Percentiles rank a stretch among this genome's conserved stretches.
Conservation (phyloP, 2,797 vertebrate genomes). For the Macropodus opercularis region DNA sequence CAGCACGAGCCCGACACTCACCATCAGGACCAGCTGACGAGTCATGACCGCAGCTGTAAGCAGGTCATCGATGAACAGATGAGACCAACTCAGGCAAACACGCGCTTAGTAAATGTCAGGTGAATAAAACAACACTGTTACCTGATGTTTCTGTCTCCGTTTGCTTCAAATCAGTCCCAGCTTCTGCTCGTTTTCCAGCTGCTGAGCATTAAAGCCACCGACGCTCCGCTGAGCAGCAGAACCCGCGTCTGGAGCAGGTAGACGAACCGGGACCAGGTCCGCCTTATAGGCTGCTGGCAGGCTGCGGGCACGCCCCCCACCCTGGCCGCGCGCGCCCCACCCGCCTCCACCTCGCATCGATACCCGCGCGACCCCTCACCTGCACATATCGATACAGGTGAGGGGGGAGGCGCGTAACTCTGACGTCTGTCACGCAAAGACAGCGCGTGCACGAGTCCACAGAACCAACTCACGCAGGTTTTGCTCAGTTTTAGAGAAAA, state of each 20-base stretch:
- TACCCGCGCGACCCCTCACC: constrained; percentile 29
- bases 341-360: constrained; percentile 22
- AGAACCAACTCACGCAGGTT: too few relatives aligned
- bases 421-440: too few relatives aligned
- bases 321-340: background rate
- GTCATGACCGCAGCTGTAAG: constrained; percentile 24
- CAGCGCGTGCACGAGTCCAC: too few relatives aligned
- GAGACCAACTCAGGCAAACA: too few relatives aligned
- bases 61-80: too few relatives aligned
- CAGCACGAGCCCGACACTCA: constrained; percentile 26
- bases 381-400: constrained; percentile 40
- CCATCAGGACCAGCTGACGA: background rate
- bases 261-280: background rate
- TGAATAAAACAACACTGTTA: too few relatives aligned
- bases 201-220: background rate
- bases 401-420: too few relatives aligned
- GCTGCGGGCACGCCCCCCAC: background rate
- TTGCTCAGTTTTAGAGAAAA: too few relatives aligned
- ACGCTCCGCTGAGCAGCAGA: background rate
- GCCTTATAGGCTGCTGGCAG: constrained; percentile 25
- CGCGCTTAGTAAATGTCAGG: too few relatives aligned
- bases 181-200: too few relatives aligned
- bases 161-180: background rate
- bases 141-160: too few relatives aligned
- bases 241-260: constrained; percentile 6